A percentile compares a stretch with the other conserved stretches of the same genome.
phyloP scores from a whole-genome alignment of 2,113 vertebrate genomes.

The Pavo muticus region DNA sequence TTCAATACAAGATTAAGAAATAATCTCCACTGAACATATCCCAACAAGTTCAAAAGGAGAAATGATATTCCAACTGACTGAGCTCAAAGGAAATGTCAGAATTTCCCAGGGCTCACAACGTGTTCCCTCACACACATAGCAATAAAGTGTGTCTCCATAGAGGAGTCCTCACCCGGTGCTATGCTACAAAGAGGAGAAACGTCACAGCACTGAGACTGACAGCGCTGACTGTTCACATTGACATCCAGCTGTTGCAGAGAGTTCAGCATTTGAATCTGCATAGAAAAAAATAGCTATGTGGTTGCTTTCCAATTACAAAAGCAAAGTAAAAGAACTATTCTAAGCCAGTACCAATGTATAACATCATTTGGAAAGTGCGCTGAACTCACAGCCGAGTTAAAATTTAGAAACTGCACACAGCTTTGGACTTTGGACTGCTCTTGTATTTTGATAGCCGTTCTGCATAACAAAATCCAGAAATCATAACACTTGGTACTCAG shows the following conservation, averaged over 20 bases:
- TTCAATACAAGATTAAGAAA: background rate
- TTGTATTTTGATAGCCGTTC: background rate
- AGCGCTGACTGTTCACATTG: background rate
- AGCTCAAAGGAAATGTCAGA: background rate
- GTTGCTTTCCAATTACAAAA: background rate
- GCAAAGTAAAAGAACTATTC: background rate
- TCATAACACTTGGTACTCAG: background rate
- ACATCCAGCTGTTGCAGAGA: background rate
- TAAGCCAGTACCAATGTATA: background rate
- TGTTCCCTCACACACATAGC: background rate
- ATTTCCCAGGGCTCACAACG: background rate
- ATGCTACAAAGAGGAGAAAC: background rate
- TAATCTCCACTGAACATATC: background rate
- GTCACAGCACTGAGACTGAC: background rate
- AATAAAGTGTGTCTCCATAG: background rate
- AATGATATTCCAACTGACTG: background rate
- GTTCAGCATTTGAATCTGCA: background rate
- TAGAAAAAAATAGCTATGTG: background rate
- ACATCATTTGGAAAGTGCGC: background rate
- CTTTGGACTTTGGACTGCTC: fast-evolving
- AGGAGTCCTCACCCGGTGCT: background rate
- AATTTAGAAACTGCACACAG: background rate
- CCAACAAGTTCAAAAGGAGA: background rate
- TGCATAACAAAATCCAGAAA: slow-evolving; percentile 14
- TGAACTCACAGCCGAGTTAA: background rate